These are phyloP conservation scores for Eospalax fontanierii DNA, from an alignment of 2,797 vertebrate genomes.

Conservation along the genomic window DNA sequence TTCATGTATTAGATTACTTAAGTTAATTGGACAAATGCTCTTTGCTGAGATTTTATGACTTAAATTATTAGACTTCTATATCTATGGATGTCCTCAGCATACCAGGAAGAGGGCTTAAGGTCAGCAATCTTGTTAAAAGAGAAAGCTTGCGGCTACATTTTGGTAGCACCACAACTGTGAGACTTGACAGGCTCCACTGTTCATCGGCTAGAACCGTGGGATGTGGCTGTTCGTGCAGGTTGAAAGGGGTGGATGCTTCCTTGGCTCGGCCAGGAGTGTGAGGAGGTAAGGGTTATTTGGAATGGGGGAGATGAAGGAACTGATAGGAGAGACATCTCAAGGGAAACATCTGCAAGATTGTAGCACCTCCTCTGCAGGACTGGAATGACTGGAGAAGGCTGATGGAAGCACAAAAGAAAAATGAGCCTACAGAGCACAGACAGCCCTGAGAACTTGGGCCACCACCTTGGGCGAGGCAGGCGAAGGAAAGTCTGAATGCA, in stretches of 20 bases:
- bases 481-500: not conserved
- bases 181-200: not conserved
- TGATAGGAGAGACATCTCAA: not conserved
- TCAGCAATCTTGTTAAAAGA: not conserved
- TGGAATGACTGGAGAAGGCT: not conserved
- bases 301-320: not conserved
- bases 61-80: not conserved
- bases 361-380: not conserved
- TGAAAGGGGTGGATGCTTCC: not conserved
- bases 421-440: not conserved
- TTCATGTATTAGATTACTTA: not conserved
- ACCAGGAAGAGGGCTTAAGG: not conserved
- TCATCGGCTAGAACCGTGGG: not conserved
- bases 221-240: not conserved
- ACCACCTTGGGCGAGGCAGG: not conserved
- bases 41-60: not conserved
- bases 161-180: not conserved
- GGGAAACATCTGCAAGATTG: not conserved
- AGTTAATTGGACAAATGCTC: constrained; percentile 18
- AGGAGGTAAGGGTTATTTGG: not conserved
- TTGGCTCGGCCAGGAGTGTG: not conserved
- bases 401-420: not conserved
- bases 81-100: not conserved
- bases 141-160: not conserved
- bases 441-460: not conserved